Percentiles rank a stretch among this genome's conserved stretches.
Evolutionary conservation across 2,113 vertebrate genomes (phyloP).

Genomic region (Xenopus borealis): DNA sequence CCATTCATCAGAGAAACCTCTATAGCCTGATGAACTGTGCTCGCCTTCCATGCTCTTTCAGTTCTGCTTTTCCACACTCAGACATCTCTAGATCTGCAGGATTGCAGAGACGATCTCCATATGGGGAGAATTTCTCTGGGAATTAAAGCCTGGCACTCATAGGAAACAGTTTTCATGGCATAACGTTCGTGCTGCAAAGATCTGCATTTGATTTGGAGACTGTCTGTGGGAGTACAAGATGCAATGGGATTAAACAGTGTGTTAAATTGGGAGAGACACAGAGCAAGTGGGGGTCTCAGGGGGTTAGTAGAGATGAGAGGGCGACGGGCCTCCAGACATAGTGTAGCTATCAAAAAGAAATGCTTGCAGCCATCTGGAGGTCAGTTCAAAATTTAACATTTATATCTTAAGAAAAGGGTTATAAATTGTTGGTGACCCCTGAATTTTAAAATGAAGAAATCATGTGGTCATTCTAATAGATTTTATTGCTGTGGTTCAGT

Average conservation of each 20-base stretch:
- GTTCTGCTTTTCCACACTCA: not conserved
- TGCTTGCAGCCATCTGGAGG: no score
- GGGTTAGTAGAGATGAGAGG: no score
- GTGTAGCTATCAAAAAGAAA: not conserved
- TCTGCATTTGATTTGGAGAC: constrained; percentile 41
- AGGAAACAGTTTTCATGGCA: constrained; percentile 41
- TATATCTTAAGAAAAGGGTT: no score
- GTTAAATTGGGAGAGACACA: constrained; percentile 31
- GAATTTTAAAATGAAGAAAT: no score
- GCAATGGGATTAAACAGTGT: constrained; percentile 29
- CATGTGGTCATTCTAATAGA: no score
- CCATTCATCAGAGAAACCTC: no score
- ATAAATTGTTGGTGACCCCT: no score
- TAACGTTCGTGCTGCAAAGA: constrained; percentile 14
- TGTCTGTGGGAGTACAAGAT: constrained; percentile 28
- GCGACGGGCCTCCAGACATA: not conserved
- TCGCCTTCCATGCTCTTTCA: constrained; percentile 16
- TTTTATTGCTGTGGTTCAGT: no score
- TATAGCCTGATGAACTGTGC: constrained; percentile 11
- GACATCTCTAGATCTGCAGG: constrained; percentile 31
- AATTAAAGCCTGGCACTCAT: constrained; percentile 42
- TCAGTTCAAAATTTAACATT: no score
- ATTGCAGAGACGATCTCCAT: constrained; percentile 32
- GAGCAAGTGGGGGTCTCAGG: constrained; percentile 18
- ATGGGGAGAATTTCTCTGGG: constrained; percentile 37